These are phyloP conservation scores for Baccha elongata DNA, from an alignment of 2,888 invertebrate genomes.

Conservation along the genomic window DNA sequence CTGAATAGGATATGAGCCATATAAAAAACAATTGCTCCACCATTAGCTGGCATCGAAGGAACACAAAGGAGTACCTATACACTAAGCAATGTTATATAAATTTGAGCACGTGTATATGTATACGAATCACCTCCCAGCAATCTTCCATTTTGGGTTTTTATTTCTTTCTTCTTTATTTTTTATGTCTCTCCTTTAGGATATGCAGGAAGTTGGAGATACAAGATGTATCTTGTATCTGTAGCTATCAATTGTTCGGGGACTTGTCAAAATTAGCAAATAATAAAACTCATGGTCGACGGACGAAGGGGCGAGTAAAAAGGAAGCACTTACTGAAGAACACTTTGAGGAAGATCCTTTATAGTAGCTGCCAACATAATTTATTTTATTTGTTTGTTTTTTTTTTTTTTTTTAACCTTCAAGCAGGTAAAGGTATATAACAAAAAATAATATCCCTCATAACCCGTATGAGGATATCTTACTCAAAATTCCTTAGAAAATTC, in stretches of 20 bases:
- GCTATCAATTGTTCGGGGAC: constrained; percentile 38
- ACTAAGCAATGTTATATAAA: no score
- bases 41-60: constrained; percentile 51
- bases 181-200: constrained; percentile 32
- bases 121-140: constrained; percentile 12
- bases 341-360: constrained; percentile 1
- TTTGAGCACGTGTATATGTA: not conserved
- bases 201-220: constrained; percentile 18
- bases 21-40: constrained; percentile 72
- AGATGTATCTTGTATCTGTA: constrained; percentile 30
- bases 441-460: constrained; percentile 5
- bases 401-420: constrained; percentile 37
- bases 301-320: not conserved
- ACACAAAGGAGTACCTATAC: constrained; percentile 32
- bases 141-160: constrained; percentile 47
- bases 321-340: constrained; percentile 3
- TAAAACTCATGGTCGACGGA: constrained; percentile 37
- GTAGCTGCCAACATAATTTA: constrained; percentile 45
- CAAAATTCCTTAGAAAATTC: constrained; percentile 17
- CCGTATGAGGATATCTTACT: not conserved
- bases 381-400: constrained; percentile 50
- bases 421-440: constrained; percentile 43
- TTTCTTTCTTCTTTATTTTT: constrained; percentile 12
- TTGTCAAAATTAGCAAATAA: constrained; percentile 71
- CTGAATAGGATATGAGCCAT: constrained; percentile 67